Evolutionary conservation across 2,113 vertebrate species (phyloP).

Genomic region (Colinus virginianus): DNA sequence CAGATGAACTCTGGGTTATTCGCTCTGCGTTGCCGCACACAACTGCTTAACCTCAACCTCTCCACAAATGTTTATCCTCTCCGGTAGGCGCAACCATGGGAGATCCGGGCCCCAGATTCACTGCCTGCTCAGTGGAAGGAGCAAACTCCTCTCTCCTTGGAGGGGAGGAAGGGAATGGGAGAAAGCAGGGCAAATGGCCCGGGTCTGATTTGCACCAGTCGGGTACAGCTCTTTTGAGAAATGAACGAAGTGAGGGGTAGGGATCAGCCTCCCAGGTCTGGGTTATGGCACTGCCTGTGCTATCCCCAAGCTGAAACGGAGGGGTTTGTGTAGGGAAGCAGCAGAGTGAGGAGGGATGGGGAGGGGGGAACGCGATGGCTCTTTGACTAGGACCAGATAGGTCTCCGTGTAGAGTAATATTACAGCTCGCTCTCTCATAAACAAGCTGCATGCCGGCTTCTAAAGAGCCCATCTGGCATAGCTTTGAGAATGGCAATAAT

Average conservation of each 20-base stretch:
- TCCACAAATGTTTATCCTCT: constrained; percentile 64
- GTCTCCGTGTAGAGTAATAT: constrained; percentile 81
- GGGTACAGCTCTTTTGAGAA: background rate
- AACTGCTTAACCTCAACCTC: constrained; percentile 77
- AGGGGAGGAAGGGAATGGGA: background rate
- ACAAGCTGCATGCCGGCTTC: constrained; percentile 83
- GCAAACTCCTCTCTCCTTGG: background rate
- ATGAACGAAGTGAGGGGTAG: background rate
- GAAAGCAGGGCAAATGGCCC: background rate
- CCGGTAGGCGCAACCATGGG: constrained; percentile 5
- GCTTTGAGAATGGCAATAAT: constrained; percentile 88
- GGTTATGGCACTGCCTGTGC: background rate
- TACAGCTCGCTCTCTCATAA: constrained; percentile 80
- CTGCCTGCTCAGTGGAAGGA: background rate
- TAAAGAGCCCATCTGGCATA: constrained; percentile 86
- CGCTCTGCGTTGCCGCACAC: constrained; percentile 23
- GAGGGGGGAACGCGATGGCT: constrained; percentile 40
- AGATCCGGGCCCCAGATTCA: constrained; percentile 19
- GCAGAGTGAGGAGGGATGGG: constrained; percentile 21
- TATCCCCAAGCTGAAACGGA: background rate
- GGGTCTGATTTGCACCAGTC: background rate
- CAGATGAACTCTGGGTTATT: constrained; percentile 74
- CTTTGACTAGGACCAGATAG: constrained; percentile 81
- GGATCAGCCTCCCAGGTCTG: background rate
- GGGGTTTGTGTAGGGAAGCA: background rate